Conservation (phyloP, 2,113 vertebrate species). For the Chaenocephalus aceratus region DNA sequence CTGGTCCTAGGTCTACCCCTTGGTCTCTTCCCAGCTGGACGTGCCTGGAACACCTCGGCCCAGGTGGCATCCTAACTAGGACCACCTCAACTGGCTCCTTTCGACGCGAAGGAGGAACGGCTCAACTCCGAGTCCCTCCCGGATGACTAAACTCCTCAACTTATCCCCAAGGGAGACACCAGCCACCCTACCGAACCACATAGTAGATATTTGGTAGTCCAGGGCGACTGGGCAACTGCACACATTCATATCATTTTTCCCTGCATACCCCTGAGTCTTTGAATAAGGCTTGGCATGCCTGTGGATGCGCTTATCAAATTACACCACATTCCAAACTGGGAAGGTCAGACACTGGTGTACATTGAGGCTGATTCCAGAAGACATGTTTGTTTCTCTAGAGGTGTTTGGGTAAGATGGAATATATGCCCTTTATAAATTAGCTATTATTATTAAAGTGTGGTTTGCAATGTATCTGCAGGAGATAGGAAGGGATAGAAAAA, state of each 20-base stretch:
- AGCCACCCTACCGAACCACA: slow-evolving; percentile 16
- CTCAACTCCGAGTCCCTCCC: no score
- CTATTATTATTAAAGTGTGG: slow-evolving; percentile 1
- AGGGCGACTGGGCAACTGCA: slow-evolving; percentile 1
- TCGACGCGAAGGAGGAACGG: no score
- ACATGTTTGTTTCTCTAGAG: not conserved
- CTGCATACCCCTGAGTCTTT: slow-evolving; percentile 23
- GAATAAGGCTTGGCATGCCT: slow-evolving; percentile 41
- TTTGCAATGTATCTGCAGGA: not conserved
- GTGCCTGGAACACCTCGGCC: no score
- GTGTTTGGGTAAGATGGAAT: not conserved
- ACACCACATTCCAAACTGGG: slow-evolving; percentile 57
- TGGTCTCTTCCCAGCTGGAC: no score
- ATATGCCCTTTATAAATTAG: slow-evolving; percentile 14
- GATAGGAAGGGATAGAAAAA: not conserved
- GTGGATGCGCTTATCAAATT: slow-evolving; percentile 64
- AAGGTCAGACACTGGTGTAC: not conserved
- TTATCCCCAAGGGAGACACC: no score
- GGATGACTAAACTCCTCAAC: no score
- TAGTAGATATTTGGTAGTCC: slow-evolving; percentile 47
- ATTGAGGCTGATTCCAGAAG: slow-evolving; percentile 2
- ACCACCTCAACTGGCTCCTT: no score
- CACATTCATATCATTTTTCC: slow-evolving; percentile 34
- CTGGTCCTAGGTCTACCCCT: no score
- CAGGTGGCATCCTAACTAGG: no score